Percentiles rank a stretch among this genome's conserved stretches.
Evolutionary conservation across 2,888 invertebrate species (phyloP).

Genomic region (Hypolimnas misippus): DNA sequence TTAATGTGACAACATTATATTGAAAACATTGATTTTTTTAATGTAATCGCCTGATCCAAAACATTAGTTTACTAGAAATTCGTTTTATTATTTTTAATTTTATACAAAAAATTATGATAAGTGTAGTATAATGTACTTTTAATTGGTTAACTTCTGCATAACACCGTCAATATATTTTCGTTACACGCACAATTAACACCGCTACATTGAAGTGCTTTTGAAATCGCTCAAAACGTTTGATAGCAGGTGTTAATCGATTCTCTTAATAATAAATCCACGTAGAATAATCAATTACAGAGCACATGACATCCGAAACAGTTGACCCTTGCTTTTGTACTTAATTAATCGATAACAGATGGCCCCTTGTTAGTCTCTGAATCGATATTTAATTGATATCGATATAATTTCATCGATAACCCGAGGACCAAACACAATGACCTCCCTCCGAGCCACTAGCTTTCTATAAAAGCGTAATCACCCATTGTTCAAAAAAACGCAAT

Average conservation of each 20-base stretch:
- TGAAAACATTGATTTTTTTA: too few relatives aligned
- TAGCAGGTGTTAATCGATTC: conserved; percentile 20
- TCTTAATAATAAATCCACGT: conserved; percentile 10
- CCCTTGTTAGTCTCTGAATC: conserved; percentile 75
- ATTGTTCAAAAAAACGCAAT: conserved; percentile 78
- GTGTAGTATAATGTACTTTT: too few relatives aligned
- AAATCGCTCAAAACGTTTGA: background rate
- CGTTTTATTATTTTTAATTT: too few relatives aligned
- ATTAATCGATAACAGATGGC: conserved; percentile 82
- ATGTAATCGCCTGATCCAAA: too few relatives aligned
- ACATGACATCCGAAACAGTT: conserved; percentile 50
- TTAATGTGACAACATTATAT: too few relatives aligned
- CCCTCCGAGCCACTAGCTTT: conserved; percentile 73
- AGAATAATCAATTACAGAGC: conserved; percentile 33
- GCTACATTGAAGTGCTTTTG: background rate
- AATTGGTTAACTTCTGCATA: too few relatives aligned
- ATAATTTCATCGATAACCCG: conserved; percentile 57
- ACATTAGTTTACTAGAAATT: too few relatives aligned
- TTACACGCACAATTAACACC: background rate
- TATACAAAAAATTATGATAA: too few relatives aligned
- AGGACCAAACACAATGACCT: conserved; percentile 73
- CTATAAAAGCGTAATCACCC: conserved; percentile 78
- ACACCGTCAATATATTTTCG: background rate
- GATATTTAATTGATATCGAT: conserved; percentile 74
- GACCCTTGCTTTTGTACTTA: conserved; percentile 55